Conservation (phyloP, 2,113 vertebrate species). For the Rhombomys opimus region DNA sequence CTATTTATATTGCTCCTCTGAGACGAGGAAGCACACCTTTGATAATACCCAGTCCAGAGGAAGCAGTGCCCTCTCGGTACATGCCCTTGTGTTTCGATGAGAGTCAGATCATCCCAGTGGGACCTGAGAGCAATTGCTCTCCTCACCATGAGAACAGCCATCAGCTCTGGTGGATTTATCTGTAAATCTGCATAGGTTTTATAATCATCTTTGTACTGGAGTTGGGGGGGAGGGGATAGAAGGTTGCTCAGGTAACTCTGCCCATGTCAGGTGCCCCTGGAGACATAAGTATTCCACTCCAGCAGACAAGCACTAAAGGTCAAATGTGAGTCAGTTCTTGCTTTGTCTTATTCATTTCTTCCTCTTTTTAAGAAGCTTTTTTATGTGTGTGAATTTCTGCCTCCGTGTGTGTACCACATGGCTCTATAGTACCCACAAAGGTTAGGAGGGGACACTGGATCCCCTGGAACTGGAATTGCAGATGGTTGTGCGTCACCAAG, state of each 20-base stretch:
- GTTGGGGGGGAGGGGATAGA: background rate
- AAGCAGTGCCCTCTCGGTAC: background rate
- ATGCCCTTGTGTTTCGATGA: background rate
- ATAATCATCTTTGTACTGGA: background rate
- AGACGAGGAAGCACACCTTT: background rate
- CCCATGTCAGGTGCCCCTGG: background rate
- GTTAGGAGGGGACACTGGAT: background rate
- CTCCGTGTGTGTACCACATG: background rate
- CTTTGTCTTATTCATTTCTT: background rate
- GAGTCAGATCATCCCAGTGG: background rate
- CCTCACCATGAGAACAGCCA: slow-evolving; percentile 28
- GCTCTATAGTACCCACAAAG: background rate
- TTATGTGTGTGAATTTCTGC: background rate
- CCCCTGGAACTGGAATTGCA: background rate
- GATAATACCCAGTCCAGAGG: rapidly evolving
- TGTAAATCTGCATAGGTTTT: slow-evolving; percentile 57
- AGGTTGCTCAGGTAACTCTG: background rate
- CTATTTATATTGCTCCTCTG: slow-evolving; percentile 45
- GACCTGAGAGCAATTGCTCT: slow-evolving; percentile 54
- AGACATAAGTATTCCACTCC: background rate
- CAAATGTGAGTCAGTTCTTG: rapidly evolving
- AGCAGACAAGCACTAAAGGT: background rate
- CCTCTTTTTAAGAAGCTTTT: background rate
- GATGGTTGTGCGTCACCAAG: background rate
- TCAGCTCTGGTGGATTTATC: slow-evolving; percentile 28